Percentiles rank a stretch among this genome's conserved stretches.
These are phyloP conservation scores for Heliothis peltigera DNA, from an alignment of 2,888 invertebrate genomes.

Conservation along the genomic window DNA sequence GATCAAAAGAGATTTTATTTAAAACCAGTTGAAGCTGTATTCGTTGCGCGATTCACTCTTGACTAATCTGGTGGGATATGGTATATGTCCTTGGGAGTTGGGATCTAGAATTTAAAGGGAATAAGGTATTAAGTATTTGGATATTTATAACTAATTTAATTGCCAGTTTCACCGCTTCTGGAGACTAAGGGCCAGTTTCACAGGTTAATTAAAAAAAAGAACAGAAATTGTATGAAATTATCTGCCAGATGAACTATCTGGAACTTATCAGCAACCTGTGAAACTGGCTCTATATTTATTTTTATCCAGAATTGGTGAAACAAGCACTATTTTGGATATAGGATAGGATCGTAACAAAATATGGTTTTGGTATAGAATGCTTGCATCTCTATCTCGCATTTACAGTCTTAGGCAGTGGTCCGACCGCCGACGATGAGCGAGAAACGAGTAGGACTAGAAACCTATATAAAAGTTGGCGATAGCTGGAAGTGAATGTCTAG, in stretches of 20 bases:
- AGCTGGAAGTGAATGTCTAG: too few species aligned
- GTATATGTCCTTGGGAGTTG: slow-evolving; percentile 25
- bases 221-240: too few species aligned
- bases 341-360: background rate
- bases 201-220: too few species aligned
- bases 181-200: too few species aligned
- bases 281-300: too few species aligned
- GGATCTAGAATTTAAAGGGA: slow-evolving; percentile 40
- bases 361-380: background rate
- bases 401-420: too few species aligned
- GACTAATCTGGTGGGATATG: background rate
- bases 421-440: too few species aligned
- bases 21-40: background rate
- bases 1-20: slow-evolving; percentile 44
- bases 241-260: too few species aligned
- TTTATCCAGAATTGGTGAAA: background rate
- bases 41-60: slow-evolving; percentile 18
- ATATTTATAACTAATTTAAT: background rate
- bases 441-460: too few species aligned
- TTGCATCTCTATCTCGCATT: background rate
- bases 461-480: too few species aligned
- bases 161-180: background rate
- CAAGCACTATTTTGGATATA: background rate
- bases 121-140: slow-evolving; percentile 15
- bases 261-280: too few species aligned